These are phyloP conservation scores for Dioctria linearis DNA, from an alignment of 2,888 invertebrate species.

Conservation along the genomic window DNA sequence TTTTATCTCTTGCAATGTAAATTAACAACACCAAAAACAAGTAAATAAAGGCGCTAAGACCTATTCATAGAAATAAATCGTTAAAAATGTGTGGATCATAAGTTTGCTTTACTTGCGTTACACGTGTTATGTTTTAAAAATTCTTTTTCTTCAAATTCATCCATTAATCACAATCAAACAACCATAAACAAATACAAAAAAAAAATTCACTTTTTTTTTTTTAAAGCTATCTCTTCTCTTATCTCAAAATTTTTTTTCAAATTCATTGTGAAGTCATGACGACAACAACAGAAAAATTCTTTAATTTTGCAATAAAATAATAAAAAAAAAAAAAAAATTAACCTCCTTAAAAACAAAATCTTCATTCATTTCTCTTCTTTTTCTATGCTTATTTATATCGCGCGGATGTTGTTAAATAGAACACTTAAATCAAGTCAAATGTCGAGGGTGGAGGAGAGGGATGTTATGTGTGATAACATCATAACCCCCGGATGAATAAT, in stretches of 20 bases:
- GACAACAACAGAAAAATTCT: neutral
- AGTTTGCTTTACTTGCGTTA: neutral
- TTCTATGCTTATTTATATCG: conserved; percentile 5
- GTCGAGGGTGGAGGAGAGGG: neutral
- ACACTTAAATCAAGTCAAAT: conserved; percentile 32
- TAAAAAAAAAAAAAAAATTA: conserved; percentile 21
- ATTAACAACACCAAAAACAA: no score
- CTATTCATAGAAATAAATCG: no score
- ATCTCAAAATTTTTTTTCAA: conserved; percentile 20
- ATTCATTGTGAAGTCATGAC: neutral
- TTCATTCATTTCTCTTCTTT: conserved; percentile 21
- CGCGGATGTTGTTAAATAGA: neutral
- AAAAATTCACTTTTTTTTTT: neutral
- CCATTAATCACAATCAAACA: neutral
- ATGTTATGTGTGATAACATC: neutral
- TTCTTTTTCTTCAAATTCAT: neutral
- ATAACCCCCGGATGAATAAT: neutral
- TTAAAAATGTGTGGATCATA: neutral
- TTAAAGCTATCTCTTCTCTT: neutral
- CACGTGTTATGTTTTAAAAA: neutral
- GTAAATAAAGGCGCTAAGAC: no score
- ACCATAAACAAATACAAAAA: neutral
- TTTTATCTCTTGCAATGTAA: neutral
- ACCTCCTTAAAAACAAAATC: neutral
- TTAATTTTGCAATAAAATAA: neutral